Percentiles rank a stretch among this genome's conserved stretches.
These are phyloP conservation scores for Acanthococcus lagerstroemiae DNA, from an alignment of 2,888 invertebrate species.

Conservation along the genomic window DNA sequence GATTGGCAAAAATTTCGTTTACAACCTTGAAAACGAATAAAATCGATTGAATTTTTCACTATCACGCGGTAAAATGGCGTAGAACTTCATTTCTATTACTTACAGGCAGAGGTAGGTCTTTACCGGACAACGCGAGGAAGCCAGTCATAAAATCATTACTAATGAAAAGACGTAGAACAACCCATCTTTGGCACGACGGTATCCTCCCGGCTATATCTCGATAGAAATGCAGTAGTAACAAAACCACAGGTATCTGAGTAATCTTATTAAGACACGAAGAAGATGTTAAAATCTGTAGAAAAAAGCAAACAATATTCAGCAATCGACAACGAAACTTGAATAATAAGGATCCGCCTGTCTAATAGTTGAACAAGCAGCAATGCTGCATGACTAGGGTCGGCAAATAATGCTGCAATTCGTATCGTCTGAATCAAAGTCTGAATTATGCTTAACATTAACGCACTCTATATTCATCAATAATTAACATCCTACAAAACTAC, in stretches of 20 bases:
- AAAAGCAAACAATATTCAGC: background rate
- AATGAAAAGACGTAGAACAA: slow-evolving; percentile 91
- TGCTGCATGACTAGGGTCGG: no score
- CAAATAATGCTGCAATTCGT: no score
- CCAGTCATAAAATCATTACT: slow-evolving; percentile 99
- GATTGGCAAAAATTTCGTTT: slow-evolving; percentile 76
- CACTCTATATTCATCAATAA: no score
- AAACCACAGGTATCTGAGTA: background rate
- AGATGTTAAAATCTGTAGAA: background rate
- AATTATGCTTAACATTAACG: no score
- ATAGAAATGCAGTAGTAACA: background rate
- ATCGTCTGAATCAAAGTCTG: no score
- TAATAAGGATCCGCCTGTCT: background rate
- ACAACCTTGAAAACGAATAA: slow-evolving; percentile 59
- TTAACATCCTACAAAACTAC: no score
- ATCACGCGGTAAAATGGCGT: no score
- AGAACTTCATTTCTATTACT: slow-evolving; percentile 41
- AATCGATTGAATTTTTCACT: background rate
- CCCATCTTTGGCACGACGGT: slow-evolving; percentile 52
- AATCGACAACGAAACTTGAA: background rate
- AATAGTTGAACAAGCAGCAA: no score
- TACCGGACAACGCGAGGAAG: slow-evolving; percentile 81
- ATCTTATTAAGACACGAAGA: background rate
- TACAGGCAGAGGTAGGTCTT: slow-evolving; percentile 71
- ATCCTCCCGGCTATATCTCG: background rate